These are phyloP conservation scores for Oreochromis tanganicae DNA, from an alignment of 2,113 vertebrate genomes.

Conservation along the genomic window DNA sequence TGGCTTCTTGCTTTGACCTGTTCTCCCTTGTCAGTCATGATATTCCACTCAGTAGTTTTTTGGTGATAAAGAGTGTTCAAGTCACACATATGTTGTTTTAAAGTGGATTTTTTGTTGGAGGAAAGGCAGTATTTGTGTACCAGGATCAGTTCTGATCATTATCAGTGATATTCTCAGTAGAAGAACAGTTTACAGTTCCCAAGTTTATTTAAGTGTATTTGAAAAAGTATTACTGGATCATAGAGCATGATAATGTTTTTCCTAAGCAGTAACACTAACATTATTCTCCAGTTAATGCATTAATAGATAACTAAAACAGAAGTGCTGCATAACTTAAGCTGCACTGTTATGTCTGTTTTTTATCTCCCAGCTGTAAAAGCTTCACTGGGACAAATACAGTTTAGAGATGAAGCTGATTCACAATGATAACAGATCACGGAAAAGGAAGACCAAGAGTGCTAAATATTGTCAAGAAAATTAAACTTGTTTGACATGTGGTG, in stretches of 20 bases:
- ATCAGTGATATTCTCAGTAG: neutral
- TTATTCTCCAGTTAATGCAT: slow-evolving; percentile 21
- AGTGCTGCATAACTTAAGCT: neutral
- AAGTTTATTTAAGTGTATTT: slow-evolving; percentile 19
- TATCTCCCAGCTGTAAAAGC: slow-evolving; percentile 1
- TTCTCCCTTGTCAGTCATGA: neutral
- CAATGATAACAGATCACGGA: neutral
- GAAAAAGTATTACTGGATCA: neutral
- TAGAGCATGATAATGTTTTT: slow-evolving; percentile 2
- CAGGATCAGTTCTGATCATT: neutral
- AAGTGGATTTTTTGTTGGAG: neutral
- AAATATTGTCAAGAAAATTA: neutral
- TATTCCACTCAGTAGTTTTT: neutral
- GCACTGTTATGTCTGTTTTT: slow-evolving; percentile 4
- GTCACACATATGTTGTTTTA: neutral
- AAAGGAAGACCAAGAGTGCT: neutral
- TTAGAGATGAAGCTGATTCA: slow-evolving; percentile 8
- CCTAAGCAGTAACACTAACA: slow-evolving; percentile 16
- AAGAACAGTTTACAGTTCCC: slow-evolving; percentile 11
- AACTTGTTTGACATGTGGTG: neutral
- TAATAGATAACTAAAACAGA: neutral
- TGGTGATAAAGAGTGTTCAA: neutral
- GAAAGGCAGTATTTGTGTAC: neutral
- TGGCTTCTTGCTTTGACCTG: neutral
- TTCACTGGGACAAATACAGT: neutral